Base-by-base conservation (phyloP, 2,797 vertebrate species). In the Myotis pilosus region DNA sequence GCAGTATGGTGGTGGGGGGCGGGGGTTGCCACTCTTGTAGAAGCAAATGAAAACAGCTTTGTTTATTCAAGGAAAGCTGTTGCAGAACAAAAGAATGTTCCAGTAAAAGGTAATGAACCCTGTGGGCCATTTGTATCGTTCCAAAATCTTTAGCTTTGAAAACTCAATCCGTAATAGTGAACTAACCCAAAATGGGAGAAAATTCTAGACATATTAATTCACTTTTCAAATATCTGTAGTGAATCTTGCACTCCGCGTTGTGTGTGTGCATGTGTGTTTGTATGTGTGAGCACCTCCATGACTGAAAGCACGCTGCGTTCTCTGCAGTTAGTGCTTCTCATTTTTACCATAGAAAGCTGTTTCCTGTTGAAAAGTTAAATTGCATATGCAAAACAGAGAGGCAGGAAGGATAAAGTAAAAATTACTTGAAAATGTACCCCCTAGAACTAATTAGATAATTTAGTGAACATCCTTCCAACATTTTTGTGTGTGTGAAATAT, bases 371-470 rank as follows among this genome's bases (percentile, higher is more conserved):
- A 91, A 74, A 30, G 36, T 36, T 74, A 71, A 89, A 76, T 87
- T 84, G 38, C 47, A n/a, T 28, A 92, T 89, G 79, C 36, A 94
- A 95, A 96, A 91, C n/a, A 78, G 71, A 78, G 60, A 85, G 28
- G 25, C 44, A 30, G 28, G 38, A 78, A 68, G 68, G 28, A n/a
- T 78, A 78, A 72, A 75, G 49, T 82, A 84, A 92, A 81, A 84
- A 57, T 81, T 41, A 49, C 66, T 76, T 76, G 47, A 86, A 91
- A 87, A 55, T 33, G 12, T 12, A 74, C 57, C 16, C 25, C 84
- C 66, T 17, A n/a, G 66, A 84, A 71, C 41, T 89, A 36, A 76
- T 53, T n/a, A 55, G 57, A 84, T 79, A 82, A 60, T 90, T 84
- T 83, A 66, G 36, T 87, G 75, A 94, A 68, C 60, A 79, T 51